Evolutionary conservation across 2,113 vertebrate species (phyloP), one percentile per base, ranked within the genome.

Genomic region (Turnix velox): DNA sequence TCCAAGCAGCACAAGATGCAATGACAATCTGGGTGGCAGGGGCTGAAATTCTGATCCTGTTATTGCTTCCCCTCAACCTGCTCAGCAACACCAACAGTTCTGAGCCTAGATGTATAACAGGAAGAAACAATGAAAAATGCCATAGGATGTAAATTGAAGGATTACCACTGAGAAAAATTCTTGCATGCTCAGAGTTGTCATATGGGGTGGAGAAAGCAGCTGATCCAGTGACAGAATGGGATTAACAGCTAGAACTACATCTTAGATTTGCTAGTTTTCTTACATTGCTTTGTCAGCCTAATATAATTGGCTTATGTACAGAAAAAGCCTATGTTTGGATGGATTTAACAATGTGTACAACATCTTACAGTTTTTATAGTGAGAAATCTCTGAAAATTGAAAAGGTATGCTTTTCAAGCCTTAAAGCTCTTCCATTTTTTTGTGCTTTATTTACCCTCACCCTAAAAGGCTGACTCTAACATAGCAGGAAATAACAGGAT

Each of bases 401-500:
- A 75, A 87, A 57, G 12, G 4, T 33, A 72, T 78, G 52, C 31
- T 91, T 92, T 77, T 75, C 81, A 78, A 75, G 31, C 49, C 52
- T 79, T 88, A 75, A 30, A 78, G 61, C 35, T 52, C 84, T 96
- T 92, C 74, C 61, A 67, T 91, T 91, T 43, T 43, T 92, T 79
- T 86, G 12, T 55, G 49, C 40, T 87, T 83, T 67, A 71, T 84
- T 87, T 93, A 55, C 43, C 78, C 57, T 79, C 57, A 59, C 59
- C 45, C 48, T 85, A 83, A 80, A 78, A 30, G 40, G 42, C 25
- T 59, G 78, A 82, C 55, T 92, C 73, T 91, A 92, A 93, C 78
- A 85, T 16, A 84, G 97, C 96, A 94, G 94, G 95, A 73, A 97
- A 73, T 75, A 97, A 96, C 61, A 95, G 83, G 52, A 97, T 81